Conservation (phyloP, 2,113 vertebrate species). For the Benitochromis conjunctus region DNA sequence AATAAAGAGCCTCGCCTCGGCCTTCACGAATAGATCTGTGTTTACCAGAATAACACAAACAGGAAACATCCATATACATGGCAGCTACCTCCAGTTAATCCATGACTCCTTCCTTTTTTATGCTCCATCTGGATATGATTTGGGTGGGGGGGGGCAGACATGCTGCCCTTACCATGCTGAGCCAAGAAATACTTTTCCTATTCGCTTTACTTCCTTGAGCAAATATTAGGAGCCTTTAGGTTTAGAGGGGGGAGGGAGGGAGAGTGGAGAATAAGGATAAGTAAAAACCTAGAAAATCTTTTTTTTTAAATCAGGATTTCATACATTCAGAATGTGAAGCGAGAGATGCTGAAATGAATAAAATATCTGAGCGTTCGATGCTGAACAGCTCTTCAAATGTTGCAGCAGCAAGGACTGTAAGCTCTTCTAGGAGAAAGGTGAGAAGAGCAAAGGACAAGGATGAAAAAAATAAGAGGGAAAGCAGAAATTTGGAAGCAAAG, state of each 20-base stretch:
- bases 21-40: neutral
- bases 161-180: constrained; percentile 24
- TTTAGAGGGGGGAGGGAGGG: neutral
- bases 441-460: neutral
- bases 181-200: constrained; percentile 66
- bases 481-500: constrained; percentile 7
- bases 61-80: constrained; percentile 50
- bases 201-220: constrained; percentile 61
- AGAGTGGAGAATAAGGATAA: neutral
- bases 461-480: neutral
- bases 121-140: constrained; percentile 67
- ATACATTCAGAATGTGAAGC: neutral
- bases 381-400: neutral
- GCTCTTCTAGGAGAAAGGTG: neutral
- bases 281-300: neutral
- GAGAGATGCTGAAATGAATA: neutral
- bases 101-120: constrained; percentile 14
- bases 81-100: constrained; percentile 37
- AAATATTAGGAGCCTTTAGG: constrained; percentile 51
- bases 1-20: neutral
- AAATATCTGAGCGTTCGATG: neutral
- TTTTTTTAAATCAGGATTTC: neutral
- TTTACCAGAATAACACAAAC: constrained; percentile 25
- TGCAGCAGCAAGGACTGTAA: neutral
- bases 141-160: constrained; percentile 7